These are phyloP conservation scores for Cairina moschata DNA, from an alignment of 2,113 vertebrate species.

Conservation along the genomic window DNA sequence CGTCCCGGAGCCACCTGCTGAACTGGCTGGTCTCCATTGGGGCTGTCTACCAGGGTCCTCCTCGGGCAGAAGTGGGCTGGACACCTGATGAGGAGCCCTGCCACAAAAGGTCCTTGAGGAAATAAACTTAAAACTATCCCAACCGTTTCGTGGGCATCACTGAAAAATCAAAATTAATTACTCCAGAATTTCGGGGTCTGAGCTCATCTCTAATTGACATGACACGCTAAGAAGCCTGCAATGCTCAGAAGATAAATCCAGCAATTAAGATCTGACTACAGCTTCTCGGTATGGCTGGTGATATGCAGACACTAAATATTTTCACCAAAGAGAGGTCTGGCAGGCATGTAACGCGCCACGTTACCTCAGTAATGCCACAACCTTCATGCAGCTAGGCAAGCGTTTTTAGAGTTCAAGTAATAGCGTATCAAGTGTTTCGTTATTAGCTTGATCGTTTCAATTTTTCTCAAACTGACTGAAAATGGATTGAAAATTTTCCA, in stretches of 20 bases:
- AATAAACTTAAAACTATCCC: background rate
- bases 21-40: background rate
- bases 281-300: background rate
- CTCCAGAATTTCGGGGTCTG: background rate
- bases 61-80: background rate
- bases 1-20: accelerated
- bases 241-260: background rate
- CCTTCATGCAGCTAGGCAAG: background rate
- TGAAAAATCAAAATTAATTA: background rate
- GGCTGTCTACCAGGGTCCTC: background rate
- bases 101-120: background rate
- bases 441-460: background rate
- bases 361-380: background rate
- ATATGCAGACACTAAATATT: background rate
- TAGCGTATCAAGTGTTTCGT: background rate
- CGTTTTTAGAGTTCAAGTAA: background rate
- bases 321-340: background rate
- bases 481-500: background rate
- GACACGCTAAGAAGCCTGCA: background rate
- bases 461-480: background rate
- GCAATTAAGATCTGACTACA: background rate
- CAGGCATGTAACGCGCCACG: background rate
- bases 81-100: background rate
- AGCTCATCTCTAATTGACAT: background rate
- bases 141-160: background rate